Percentiles rank a stretch among this genome's conserved stretches.
phyloP scores from a whole-genome alignment of 2,797 vertebrate species.

The Pantherophis vulpinus region DNA sequence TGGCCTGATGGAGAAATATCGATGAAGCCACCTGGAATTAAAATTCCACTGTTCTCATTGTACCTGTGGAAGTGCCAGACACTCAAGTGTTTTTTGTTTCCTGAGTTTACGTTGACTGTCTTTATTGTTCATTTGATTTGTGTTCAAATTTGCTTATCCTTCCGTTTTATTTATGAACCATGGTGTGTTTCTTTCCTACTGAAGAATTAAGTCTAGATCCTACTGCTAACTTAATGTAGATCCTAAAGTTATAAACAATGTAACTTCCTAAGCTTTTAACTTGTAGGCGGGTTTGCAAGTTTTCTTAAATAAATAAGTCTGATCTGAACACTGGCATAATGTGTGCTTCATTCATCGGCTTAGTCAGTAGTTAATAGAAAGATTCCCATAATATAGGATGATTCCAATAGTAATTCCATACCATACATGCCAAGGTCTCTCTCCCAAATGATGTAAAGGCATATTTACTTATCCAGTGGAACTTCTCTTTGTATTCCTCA shows the following conservation, averaged over 20 bases:
- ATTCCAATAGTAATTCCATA: background rate
- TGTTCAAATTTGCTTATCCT: background rate
- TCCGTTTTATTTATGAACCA: background rate
- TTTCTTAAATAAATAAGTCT: background rate
- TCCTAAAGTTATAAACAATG: background rate
- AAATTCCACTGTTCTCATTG: background rate
- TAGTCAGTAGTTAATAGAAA: background rate
- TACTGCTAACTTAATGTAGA: background rate
- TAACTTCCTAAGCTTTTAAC: background rate
- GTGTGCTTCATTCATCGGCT: background rate
- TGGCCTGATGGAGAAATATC: slow-evolving; percentile 70
- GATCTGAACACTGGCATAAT: background rate
- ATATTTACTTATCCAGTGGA: background rate
- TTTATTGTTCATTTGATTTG: background rate
- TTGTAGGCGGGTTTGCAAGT: background rate
- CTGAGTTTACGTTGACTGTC: background rate
- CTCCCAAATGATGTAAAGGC: background rate
- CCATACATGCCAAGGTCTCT: background rate
- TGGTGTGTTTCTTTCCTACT: background rate
- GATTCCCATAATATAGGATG: background rate
- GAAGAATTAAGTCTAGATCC: background rate
- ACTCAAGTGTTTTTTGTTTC: background rate
- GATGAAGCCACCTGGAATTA: background rate
- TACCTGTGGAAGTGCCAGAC: background rate
- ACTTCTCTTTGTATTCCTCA: background rate